Percentiles rank a stretch among this genome's conserved stretches.
phyloP scores from a whole-genome alignment of 1,140 invertebrate genomes.

The Magallana gigas region DNA sequence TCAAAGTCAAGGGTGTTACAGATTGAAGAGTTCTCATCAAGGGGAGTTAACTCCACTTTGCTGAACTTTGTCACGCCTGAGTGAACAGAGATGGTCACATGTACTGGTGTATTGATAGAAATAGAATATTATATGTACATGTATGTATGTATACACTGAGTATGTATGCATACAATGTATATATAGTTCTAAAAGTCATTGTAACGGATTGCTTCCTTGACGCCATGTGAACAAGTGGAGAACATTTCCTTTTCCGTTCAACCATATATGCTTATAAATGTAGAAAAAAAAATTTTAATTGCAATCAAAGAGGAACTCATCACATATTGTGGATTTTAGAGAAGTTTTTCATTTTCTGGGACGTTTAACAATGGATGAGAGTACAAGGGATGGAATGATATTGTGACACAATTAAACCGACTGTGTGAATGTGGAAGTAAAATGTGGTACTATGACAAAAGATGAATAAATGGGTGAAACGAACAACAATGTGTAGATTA shows the following conservation, averaged over 20 bases:
- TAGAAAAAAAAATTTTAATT: neutral
- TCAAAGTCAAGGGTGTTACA: no score
- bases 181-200: neutral
- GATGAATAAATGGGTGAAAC: slow-evolving; percentile 34
- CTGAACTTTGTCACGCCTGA: no score
- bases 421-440: neutral
- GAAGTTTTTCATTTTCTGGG: no score
- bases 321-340: no score
- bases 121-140: no score
- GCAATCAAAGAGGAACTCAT: no score
- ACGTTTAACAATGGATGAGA: no score
- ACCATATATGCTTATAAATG: neutral
- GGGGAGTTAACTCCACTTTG: no score
- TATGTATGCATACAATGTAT: neutral
- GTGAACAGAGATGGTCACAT: no score
- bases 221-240: neutral
- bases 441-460: neutral
- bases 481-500: slow-evolving; percentile 17
- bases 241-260: slow-evolving; percentile 28
- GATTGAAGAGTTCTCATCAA: no score
- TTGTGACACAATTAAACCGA: neutral
- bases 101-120: no score
- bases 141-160: no score
- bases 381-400: neutral
- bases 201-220: neutral